Evolutionary conservation across 37 sponge, comb jelly and placozoan species (phyloP).

Genomic region (Oscarella lobularis): DNA sequence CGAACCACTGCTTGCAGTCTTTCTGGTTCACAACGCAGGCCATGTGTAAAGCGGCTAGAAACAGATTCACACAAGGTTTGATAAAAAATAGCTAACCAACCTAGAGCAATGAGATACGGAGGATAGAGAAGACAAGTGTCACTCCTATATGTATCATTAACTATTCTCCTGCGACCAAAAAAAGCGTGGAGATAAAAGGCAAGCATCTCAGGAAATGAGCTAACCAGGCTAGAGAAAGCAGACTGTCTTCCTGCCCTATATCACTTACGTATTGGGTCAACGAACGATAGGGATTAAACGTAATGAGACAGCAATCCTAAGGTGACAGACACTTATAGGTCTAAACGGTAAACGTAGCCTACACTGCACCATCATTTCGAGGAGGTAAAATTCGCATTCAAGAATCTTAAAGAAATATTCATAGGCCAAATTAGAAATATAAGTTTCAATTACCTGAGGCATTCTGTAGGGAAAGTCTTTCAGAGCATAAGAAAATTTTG

Average conservation of each 20-base stretch:
- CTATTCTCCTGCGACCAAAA: constrained; percentile 30
- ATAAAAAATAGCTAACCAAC: not conserved
- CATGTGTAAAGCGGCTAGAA: constrained; percentile 77
- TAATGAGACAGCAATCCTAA: constrained; percentile 86
- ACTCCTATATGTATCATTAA: constrained; percentile 82
- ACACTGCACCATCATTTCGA: constrained; percentile 58
- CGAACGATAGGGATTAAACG: constrained; percentile 90
- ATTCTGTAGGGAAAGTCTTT: too few species aligned
- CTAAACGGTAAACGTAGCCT: not conserved
- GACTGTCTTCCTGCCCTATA: constrained; percentile 63
- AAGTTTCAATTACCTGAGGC: too few species aligned
- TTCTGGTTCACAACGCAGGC: constrained; percentile 85
- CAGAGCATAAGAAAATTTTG: too few species aligned
- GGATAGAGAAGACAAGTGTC: constrained; percentile 81
- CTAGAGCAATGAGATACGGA: constrained; percentile 85
- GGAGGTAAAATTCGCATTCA: constrained; percentile 94
- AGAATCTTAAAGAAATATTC: constrained; percentile 25
- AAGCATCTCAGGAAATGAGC: not conserved
- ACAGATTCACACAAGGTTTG: not conserved
- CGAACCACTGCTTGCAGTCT: constrained; percentile 85
- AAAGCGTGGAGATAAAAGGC: not conserved
- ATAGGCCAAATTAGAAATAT: too few species aligned
- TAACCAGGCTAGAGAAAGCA: constrained; percentile 72
- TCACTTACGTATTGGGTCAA: constrained; percentile 83
- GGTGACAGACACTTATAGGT: not conserved